Evolutionary conservation across 2,888 invertebrate species (phyloP).

Genomic region (Troides oblongomaculatus): DNA sequence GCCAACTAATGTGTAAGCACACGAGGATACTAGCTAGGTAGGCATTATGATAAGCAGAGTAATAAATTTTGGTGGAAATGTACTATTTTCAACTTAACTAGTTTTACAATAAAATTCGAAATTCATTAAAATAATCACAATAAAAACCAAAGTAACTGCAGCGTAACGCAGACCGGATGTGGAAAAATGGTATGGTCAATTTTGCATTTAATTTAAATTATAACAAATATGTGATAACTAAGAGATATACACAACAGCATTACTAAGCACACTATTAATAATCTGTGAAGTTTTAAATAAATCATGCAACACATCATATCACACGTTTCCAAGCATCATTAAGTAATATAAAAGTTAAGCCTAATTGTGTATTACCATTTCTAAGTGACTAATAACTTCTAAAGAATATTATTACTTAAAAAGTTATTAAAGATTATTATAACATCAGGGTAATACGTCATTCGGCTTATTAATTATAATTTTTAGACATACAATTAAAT

Average conservation of each 20-base stretch:
- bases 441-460: constrained; percentile 20
- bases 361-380: constrained; percentile 15
- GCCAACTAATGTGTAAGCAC: constrained; percentile 32
- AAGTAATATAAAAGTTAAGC: constrained; percentile 35
- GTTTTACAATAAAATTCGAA: constrained; percentile 11
- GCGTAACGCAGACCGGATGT: constrained; percentile 5
- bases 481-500: constrained; percentile 35
- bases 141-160: constrained; percentile 22
- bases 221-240: constrained; percentile 33
- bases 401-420: background rate
- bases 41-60: constrained; percentile 46
- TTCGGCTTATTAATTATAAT: constrained; percentile 34
- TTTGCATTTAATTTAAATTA: constrained; percentile 26
- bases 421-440: constrained; percentile 7
- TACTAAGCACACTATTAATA: constrained; percentile 23
- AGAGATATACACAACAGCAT: constrained; percentile 8
- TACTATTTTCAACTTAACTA: constrained; percentile 19
- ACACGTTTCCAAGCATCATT: constrained; percentile 37
- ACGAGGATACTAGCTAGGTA: constrained; percentile 40
- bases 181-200: constrained; percentile 22
- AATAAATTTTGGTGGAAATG: constrained; percentile 27
- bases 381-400: constrained; percentile 13
- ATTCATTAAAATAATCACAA: constrained; percentile 19
- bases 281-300: constrained; percentile 28
- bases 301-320: constrained; percentile 42